Percentiles rank a stretch among this genome's conserved stretches.
Conservation (phyloP, 2,113 vertebrate genomes). For the Phycodurus eques region DNA sequence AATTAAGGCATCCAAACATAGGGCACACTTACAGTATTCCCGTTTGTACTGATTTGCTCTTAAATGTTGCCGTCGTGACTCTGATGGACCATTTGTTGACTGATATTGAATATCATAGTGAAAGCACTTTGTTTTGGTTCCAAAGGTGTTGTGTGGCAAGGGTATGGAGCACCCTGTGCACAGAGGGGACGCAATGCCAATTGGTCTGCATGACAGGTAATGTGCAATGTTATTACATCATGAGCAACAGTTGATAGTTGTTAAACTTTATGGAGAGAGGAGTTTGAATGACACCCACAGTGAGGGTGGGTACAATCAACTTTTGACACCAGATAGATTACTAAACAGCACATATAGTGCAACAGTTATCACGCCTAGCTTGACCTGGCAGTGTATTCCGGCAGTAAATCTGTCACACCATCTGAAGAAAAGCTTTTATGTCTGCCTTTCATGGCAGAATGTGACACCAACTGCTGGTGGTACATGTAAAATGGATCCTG, state of each 20-base stretch:
- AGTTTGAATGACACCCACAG: not conserved
- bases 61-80: not conserved
- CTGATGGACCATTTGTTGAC: not conserved
- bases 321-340: not conserved
- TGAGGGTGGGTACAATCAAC: not conserved
- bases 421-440: conserved; percentile 12
- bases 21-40: not conserved
- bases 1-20: not conserved
- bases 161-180: conserved; percentile 83
- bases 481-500: no score
- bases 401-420: not conserved
- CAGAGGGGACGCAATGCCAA: conserved; percentile 81
- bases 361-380: not conserved
- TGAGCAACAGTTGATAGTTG: not conserved
- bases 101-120: not conserved
- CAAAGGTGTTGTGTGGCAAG: conserved; percentile 40
- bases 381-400: not conserved
- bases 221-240: conserved; percentile 9
- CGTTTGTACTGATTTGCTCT: not conserved
- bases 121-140: not conserved
- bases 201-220: conserved; percentile 82
- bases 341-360: not conserved
- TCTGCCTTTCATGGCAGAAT: no score
- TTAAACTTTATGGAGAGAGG: not conserved
- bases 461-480: no score